Evolutionary conservation across 2,888 invertebrate species (phyloP).

Genomic region (Ptychoptera albimana): DNA sequence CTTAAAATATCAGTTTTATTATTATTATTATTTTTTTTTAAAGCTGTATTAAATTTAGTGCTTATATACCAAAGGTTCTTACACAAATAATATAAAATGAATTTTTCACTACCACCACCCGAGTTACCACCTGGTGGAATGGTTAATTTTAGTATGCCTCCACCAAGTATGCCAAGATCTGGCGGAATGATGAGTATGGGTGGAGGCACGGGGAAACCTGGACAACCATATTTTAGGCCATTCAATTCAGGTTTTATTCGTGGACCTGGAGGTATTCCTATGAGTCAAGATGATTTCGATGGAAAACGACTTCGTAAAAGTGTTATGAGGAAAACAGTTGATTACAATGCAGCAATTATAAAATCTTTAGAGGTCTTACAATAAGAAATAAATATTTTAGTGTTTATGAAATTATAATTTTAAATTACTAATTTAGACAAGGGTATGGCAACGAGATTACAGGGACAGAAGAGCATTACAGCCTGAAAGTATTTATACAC

Average conservation of each 20-base stretch:
- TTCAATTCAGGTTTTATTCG: conserved; percentile 26
- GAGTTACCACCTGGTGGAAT: conserved; percentile 16
- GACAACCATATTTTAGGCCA: conserved; percentile 28
- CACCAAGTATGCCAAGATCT: conserved; percentile 15
- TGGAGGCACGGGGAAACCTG: conserved; percentile 21
- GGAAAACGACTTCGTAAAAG: conserved; percentile 91
- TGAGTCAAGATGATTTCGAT: conserved; percentile 82
- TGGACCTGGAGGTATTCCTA: conserved; percentile 36
- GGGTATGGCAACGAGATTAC: conserved; percentile 90
- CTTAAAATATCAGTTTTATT: too few species aligned
- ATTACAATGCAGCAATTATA: conserved; percentile 91
- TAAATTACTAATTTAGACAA: conserved; percentile 39
- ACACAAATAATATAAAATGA: conserved; percentile 12
- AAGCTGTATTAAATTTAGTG: background rate
- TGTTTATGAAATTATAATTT: background rate
- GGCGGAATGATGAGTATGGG: conserved; percentile 10
- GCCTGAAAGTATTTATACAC: conserved; percentile 90
- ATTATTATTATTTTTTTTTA: background rate
- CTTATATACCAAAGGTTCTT: background rate
- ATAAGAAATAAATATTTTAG: too few species aligned
- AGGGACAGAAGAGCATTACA: conserved; percentile 79
- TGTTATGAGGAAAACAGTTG: conserved; percentile 94
- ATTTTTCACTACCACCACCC: conserved; percentile 18
- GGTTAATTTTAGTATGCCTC: conserved; percentile 17
- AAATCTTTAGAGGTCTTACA: conserved; percentile 66